Base-by-base conservation (phyloP, 2,113 vertebrate genomes). In the Hydropotes inermis region DNA sequence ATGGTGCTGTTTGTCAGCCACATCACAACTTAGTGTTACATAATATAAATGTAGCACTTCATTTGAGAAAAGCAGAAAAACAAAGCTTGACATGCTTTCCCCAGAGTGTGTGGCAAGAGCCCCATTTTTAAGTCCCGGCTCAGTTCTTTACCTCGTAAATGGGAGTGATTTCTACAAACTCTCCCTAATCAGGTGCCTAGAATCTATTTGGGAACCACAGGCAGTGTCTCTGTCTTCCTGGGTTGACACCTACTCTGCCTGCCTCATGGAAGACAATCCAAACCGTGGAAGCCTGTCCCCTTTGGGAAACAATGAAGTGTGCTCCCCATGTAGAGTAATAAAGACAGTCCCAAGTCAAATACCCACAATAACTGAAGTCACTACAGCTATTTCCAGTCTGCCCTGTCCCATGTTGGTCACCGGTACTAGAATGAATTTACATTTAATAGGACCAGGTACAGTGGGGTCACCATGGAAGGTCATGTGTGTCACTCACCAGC, bases 401-500 rank as follows among this genome's bases (percentile, higher is more conserved):
- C 64, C 81, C 58, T 25, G 30, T 7, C 36, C 55, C 28, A 2
- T 13, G 28, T 45, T 7, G 27, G 43, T 45, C 30, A 27, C 15
- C 5, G 30, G 45, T 83, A 64, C 61, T 50, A 30, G 15, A 36
- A n/a, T 3, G 85, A 33, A 27, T 43, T 67, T 21, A 74, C 23
- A 15, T 54, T 60, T 30, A 52, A 64, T 12, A 89, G 30, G 33
- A 76, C 16, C 23, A 61, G 57, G 39, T 28, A 13, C 1, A 12
- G 30, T 45, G 85, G 70, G 81, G 61, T 57, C 67, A 36, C 84
- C 47, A 11, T 0, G 4, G 36, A 74, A 94, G 82, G 36, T 7
- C 19, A 12, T 7, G 4, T 21, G 13, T 54, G 28, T 94, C 78
- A 98, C 98, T 98, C 58, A 98, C 98, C 98, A 1, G 87, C 85